Evolutionary conservation across 1,140 invertebrate species (phyloP).

Genomic region (Phymastichus coffea): DNA sequence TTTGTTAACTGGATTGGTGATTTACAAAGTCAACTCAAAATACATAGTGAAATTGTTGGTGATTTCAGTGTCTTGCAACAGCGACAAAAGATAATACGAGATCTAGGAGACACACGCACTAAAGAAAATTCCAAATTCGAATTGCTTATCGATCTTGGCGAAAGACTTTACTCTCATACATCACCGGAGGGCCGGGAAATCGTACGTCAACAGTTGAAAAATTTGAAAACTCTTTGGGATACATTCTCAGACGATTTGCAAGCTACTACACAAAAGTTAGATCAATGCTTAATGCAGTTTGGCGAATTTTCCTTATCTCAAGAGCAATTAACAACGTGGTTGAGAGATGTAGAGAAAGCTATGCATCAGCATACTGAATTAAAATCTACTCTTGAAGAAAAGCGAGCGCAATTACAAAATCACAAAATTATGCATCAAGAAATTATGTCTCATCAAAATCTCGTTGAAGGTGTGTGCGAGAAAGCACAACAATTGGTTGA

Average conservation of each 20-base stretch:
- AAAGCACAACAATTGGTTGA: constrained; percentile 88
- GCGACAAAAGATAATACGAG: constrained; percentile 78
- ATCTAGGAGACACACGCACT: constrained; percentile 77
- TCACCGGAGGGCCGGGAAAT: constrained; percentile 91
- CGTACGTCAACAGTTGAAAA: constrained; percentile 84
- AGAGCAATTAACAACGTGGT: constrained; percentile 90
- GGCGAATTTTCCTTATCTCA: constrained; percentile 85
- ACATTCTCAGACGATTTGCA: constrained; percentile 82
- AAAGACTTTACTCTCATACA: constrained; percentile 89
- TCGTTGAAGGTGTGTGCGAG: constrained; percentile 88
- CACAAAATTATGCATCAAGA: constrained; percentile 95
- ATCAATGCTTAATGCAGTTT: constrained; percentile 86
- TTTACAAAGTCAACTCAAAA: constrained; percentile 71
- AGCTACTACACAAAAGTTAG: constrained; percentile 74
- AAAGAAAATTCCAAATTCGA: constrained; percentile 83
- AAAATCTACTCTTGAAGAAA: constrained; percentile 89
- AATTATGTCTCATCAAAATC: constrained; percentile 85
- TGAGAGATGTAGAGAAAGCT: constrained; percentile 85
- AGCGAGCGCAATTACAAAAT: constrained; percentile 89
- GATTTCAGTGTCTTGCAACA: constrained; percentile 83
- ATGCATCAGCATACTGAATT: constrained; percentile 90
- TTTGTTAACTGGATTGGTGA: constrained; percentile 75
- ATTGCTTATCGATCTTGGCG: constrained; percentile 81
- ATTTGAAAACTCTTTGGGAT: constrained; percentile 83
- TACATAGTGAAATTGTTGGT: constrained; percentile 82